Base-by-base conservation (phyloP, 2,797 vertebrate genomes). In the Danionella dracula region DNA sequence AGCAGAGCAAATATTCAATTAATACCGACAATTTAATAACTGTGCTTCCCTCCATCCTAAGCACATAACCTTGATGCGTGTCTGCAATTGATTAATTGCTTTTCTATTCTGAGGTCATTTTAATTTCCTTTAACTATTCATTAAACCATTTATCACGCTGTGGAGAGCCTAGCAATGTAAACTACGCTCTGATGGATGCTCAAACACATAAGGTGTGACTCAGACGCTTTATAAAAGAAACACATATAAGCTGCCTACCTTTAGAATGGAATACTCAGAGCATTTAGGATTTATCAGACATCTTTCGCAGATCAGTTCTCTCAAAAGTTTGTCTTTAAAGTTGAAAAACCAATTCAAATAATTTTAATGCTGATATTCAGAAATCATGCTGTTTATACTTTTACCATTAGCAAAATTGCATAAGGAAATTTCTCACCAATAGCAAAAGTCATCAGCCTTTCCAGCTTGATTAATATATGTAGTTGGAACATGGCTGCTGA, bases 1-100 rank as follows among this genome's bases (percentile, higher is more conserved):
- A 65, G 81, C 77, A 81, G 76, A 82, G 83, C 85, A 88, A 87
- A 87, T 86, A 87, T 85, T 89, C 77, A 85, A 85, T 87, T 86
- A 86, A 84, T 80, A 67, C 69, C n/a, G 75, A 67, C 68, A 84
- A 86, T 86, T 82, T 84, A 86, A 85, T 85, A 86, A 85, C 74
- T 80, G 72, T 63, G 79, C 82, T 84, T 85, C 76, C 82, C 83
- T 66, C 79, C 77, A 63, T 79, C 75, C 57, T 54, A 51, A 17
- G 68, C 35, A 53, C 79, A 70, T 62, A 80, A 83, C 78, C 77
- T 80, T 66, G 76, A 78, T 72, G 69, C 69, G 45, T 69, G 74
- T 78, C 78, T 81, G 68, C 54, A 67, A 9, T 53, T 66, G 76
- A 76, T 87, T 83, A 85, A 87, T 89, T 86, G 84, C 72, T 83